Evolutionary conservation across 2,113 vertebrate species (phyloP).

Genomic region (Cisticola juncidis): DNA sequence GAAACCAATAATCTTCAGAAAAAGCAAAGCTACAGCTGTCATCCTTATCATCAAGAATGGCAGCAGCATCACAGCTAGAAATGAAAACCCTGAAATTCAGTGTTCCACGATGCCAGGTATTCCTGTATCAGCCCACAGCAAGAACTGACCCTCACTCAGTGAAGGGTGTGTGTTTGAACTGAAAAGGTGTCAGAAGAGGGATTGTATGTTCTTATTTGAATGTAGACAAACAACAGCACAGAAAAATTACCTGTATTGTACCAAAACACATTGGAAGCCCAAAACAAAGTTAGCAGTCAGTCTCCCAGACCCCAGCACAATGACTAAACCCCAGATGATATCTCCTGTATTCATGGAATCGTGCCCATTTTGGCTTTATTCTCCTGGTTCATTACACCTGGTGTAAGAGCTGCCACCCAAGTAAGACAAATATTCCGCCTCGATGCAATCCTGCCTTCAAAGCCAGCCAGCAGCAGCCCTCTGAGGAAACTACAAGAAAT

Average conservation of each 20-base stretch:
- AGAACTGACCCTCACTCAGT: neutral
- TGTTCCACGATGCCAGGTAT: neutral
- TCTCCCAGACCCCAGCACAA: neutral
- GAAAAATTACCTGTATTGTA: neutral
- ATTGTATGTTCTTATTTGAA: neutral
- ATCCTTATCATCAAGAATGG: neutral
- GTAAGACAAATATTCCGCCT: neutral
- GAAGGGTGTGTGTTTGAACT: neutral
- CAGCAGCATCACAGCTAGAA: neutral
- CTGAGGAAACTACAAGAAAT: neutral
- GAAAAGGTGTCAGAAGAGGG: neutral
- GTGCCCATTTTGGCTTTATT: neutral
- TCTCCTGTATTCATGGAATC: rapidly evolving
- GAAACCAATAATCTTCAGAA: neutral
- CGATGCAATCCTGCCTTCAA: neutral
- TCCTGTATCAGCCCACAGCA: neutral
- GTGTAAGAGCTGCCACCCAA: neutral
- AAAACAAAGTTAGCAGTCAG: neutral
- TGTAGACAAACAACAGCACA: neutral
- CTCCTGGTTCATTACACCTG: neutral
- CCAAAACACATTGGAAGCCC: neutral
- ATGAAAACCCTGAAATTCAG: neutral
- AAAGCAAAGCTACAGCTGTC: slow-evolving; percentile 24
- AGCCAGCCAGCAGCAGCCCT: neutral
- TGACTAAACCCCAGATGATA: neutral